Conservation (phyloP, 2,888 invertebrate genomes). For the Hetaerina titia region DNA sequence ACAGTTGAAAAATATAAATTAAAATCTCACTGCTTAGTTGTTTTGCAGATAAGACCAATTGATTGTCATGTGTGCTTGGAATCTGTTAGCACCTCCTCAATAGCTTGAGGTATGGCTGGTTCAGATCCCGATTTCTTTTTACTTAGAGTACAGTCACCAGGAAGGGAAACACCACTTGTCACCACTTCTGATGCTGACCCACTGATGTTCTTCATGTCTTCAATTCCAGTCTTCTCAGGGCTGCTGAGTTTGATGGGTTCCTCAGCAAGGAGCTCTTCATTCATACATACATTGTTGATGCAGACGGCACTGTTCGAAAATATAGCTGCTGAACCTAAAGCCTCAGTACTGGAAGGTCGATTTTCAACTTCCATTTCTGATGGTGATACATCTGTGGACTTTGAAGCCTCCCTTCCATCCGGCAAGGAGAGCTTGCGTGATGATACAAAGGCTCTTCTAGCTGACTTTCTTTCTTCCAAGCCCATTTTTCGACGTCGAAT, state of each 20-base stretch:
- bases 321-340: slow-evolving; percentile 86
- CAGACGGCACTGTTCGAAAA: slow-evolving; percentile 90
- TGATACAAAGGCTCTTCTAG: slow-evolving; percentile 48
- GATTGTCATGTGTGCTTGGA: slow-evolving; percentile 53
- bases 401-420: slow-evolving; percentile 30
- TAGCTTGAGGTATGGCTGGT: slow-evolving; percentile 58
- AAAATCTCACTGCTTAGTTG: slow-evolving; percentile 31
- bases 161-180: background rate
- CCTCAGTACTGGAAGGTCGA: slow-evolving; percentile 74
- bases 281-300: slow-evolving; percentile 71
- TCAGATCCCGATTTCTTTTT: slow-evolving; percentile 61
- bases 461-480: slow-evolving; percentile 52
- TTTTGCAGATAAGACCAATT: slow-evolving; percentile 3
- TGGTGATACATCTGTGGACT: slow-evolving; percentile 39
- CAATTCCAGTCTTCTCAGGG: slow-evolving; percentile 5
- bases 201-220: slow-evolving; percentile 47
- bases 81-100: slow-evolving; percentile 65
- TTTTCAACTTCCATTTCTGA: slow-evolving; percentile 41
- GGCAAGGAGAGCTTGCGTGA: slow-evolving; percentile 53
- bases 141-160: slow-evolving; percentile 24
- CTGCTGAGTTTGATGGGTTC: slow-evolving; percentile 34
- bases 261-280: slow-evolving; percentile 55
- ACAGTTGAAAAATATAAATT: slow-evolving; percentile 34
- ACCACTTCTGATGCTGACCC: slow-evolving; percentile 44
- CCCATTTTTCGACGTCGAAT: slow-evolving; percentile 54